These are phyloP conservation scores for Prinia subflava DNA, from an alignment of 2,113 vertebrate genomes.

Conservation along the genomic window DNA sequence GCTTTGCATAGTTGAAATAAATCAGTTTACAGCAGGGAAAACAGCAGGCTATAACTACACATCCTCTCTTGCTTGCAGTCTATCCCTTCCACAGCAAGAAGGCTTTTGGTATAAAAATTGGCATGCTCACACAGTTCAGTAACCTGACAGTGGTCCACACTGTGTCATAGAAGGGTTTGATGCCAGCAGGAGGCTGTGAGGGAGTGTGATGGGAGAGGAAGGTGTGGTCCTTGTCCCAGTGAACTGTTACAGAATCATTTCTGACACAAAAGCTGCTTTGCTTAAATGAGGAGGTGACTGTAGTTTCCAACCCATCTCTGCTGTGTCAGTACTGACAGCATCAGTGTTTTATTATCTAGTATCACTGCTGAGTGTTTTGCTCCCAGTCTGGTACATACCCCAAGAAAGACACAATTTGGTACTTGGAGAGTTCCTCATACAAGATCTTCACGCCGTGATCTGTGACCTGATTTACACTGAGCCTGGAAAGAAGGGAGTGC, in stretches of 20 bases:
- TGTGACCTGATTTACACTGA: conserved; percentile 89
- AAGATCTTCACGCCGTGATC: conserved; percentile 86
- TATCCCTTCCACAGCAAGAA: neutral
- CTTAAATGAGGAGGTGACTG: neutral
- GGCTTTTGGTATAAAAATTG: neutral
- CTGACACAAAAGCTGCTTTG: neutral
- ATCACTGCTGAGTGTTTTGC: neutral
- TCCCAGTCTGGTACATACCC: conserved; percentile 76
- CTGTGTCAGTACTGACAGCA: neutral
- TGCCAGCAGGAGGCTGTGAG: neutral
- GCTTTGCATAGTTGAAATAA: neutral
- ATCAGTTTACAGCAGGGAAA: neutral
- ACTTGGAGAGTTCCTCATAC: conserved; percentile 86
- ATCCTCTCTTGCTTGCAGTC: neutral
- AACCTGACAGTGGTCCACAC: neutral
- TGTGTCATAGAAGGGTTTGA: neutral
- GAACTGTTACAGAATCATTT: neutral
- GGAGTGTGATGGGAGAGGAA: neutral
- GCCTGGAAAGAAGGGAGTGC: conserved; percentile 67
- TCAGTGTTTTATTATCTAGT: neutral
- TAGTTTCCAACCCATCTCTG: neutral
- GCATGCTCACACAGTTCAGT: neutral
- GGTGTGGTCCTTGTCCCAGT: neutral
- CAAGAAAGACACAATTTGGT: conserved; percentile 81
- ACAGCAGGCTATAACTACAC: neutral